phyloP scores from a whole-genome alignment of 2,113 vertebrate species.

The Tachysurus vachellii region DNA sequence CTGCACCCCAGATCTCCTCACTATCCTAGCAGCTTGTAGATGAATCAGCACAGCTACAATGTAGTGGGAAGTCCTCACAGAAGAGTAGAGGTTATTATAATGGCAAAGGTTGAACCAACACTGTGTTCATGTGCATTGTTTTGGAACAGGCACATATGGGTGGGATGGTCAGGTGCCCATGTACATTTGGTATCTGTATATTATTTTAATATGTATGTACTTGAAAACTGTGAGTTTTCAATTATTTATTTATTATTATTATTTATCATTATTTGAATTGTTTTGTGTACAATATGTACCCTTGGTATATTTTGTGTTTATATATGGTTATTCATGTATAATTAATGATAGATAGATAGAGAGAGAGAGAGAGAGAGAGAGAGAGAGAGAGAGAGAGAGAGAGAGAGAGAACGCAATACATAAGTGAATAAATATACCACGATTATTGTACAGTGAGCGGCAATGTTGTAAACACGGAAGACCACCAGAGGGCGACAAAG shows the following conservation, averaged over 20 bases:
- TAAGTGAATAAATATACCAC: neutral
- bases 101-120: neutral
- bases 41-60: neutral
- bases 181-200: neutral
- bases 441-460: neutral
- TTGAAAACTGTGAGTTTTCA: neutral
- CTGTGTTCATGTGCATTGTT: neutral
- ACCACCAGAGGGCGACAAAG: constrained; percentile 39
- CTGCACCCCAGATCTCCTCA: neutral
- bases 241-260: too few relatives aligned
- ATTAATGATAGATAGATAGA: neutral
- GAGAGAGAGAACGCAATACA: too few relatives aligned
- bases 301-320: neutral
- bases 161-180: neutral
- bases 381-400: too few relatives aligned
- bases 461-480: neutral
- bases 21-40: neutral
- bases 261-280: neutral
- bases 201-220: neutral
- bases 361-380: neutral
- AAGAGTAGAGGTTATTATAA: neutral
- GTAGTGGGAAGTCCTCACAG: neutral
- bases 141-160: neutral
- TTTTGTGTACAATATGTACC: neutral
- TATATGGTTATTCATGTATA: neutral